These are phyloP conservation scores for Sparus aurata DNA, from an alignment of 2,797 vertebrate genomes.

Conservation along the genomic window DNA sequence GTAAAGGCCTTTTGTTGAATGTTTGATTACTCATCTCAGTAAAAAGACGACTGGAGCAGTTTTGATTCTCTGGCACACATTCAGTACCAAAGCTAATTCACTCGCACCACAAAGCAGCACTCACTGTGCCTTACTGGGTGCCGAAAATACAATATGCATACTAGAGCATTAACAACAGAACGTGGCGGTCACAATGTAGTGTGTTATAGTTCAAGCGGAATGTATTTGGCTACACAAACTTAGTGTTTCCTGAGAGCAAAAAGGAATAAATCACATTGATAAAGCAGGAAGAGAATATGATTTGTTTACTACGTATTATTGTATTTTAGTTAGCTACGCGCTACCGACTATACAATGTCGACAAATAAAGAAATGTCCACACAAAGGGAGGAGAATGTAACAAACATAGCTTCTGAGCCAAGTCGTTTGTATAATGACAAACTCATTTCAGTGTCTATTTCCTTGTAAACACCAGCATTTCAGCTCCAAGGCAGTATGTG, in stretches of 20 bases:
- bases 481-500: conserved; percentile 42
- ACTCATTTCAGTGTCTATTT: conserved; percentile 52
- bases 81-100: neutral
- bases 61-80: neutral
- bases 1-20: neutral
- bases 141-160: neutral
- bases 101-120: neutral
- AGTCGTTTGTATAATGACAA: conserved; percentile 40
- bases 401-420: conserved; percentile 8
- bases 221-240: neutral
- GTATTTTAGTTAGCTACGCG: conserved; percentile 11
- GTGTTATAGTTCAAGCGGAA: neutral
- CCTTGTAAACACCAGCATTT: conserved; percentile 62
- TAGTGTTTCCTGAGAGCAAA: neutral
- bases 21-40: neutral
- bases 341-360: conserved; percentile 27
- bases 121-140: neutral
- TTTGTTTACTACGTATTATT: conserved; percentile 13
- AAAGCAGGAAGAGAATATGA: conserved; percentile 1
- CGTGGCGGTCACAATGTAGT: neutral
- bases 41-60: neutral
- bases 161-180: neutral
- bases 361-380: conserved; percentile 26
- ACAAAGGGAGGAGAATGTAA: neutral
- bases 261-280: neutral